Evolutionary conservation across 1,140 invertebrate genomes (phyloP), one percentile per base, ranked within the genome.

Genomic region (Megalopta genalis): DNA sequence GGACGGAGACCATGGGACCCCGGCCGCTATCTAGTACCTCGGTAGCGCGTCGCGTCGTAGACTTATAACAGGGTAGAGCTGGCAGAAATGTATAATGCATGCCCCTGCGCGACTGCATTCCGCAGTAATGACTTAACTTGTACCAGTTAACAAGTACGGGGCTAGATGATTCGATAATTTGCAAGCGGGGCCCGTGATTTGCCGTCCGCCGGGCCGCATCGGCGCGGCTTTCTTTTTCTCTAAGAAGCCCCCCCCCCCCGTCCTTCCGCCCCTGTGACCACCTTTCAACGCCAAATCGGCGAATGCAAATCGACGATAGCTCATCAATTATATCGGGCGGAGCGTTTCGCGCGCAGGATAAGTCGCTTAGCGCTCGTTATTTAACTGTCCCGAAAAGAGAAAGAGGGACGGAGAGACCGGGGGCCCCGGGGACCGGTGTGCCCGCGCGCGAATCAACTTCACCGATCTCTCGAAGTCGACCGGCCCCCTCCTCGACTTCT

Each of bases 131-230:
- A 89, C 91, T 92, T 89, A 90, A 91, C 90, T 90, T 88, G 87
- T 79, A 86, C 75, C 77, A 75, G 85, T 90, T 87, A 90, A 88
- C 85, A 85, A 90, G 87, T 89, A 89, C 80, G 74, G 71, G 77
- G 86, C 78, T 90, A 88, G 88, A 88, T 89, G 87, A 91, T 90
- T 92, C 88, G 88, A 92, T 92, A 91, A 92, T 92, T 90, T 90
- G 84, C 85, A 66, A 85, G 77, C 25, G 14, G 66, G 59, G 39
- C 49, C 72, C 49, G 63, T 62, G 39, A 52, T 67, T 37, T 39
- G 64, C 57, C 69, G 57, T 62, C 49, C 49, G 18, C 49, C 16
- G 49, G 1, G 32, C 32, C 32, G 32, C 32, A 4, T 4, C 32
- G 32, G 32, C 32, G 49, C 49, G 16, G 42, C 42, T 46, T 32